Conservation (phyloP, 1,140 invertebrate genomes). For the Bradynema listronoti region DNA sequence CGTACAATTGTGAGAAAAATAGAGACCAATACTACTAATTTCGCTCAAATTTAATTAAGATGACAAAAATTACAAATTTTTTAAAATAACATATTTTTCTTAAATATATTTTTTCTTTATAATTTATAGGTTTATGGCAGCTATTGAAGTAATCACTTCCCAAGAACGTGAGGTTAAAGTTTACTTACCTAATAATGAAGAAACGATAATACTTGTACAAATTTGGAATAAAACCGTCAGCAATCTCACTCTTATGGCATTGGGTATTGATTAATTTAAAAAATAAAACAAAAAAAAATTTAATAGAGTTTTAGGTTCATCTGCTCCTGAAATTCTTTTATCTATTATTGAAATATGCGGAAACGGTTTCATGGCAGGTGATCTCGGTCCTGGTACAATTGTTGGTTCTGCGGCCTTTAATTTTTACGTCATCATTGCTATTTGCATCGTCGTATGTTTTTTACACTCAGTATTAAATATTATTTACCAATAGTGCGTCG, state of each 20-base stretch:
- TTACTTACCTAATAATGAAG: conserved; percentile 59
- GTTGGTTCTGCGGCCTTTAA: conserved; percentile 63
- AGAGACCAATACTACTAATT: no score
- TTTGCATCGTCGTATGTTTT: no score
- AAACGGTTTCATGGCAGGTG: conserved; percentile 57
- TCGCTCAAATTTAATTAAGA: no score
- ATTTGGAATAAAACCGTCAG: conserved; percentile 64
- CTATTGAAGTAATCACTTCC: conserved; percentile 97
- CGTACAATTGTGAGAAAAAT: no score
- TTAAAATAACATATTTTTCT: background rate
- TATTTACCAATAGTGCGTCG: no score
- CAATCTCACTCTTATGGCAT: conserved; percentile 63
- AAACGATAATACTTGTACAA: conserved; percentile 59
- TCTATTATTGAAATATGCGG: conserved; percentile 61
- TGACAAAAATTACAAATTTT: background rate
- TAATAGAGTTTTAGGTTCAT: conserved; percentile 61
- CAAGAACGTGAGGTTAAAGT: conserved; percentile 62
- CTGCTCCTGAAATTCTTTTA: conserved; percentile 62
- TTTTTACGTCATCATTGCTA: no score
- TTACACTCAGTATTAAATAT: no score
- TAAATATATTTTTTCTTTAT: background rate
- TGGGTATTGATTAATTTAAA: no score
- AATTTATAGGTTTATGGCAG: conserved; percentile 69
- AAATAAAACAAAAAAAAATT: no score
- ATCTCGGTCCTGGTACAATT: conserved; percentile 60